phyloP scores from a whole-genome alignment of 2,113 vertebrate species.

The Progne subis region DNA sequence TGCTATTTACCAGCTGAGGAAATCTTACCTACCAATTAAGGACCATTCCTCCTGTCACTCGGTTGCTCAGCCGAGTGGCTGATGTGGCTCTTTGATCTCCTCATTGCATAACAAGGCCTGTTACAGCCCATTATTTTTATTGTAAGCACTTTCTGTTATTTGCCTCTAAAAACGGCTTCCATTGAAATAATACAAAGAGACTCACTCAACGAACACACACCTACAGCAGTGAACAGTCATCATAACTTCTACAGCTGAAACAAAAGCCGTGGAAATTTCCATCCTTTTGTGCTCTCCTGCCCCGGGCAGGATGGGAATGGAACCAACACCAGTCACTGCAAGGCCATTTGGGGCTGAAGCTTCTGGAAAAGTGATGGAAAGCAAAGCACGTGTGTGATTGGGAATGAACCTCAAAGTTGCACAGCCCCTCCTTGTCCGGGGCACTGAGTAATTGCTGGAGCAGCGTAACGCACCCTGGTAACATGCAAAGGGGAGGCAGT shows the following conservation, averaged over 20 bases:
- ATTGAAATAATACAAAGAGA: conserved; percentile 50
- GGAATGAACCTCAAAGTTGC: not conserved
- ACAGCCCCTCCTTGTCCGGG: not conserved
- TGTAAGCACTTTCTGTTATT: conserved; percentile 58
- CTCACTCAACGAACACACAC: conserved; percentile 1
- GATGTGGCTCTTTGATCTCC: conserved; percentile 48
- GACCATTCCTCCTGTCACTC: not conserved
- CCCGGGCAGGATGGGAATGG: not conserved
- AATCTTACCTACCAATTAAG: not conserved
- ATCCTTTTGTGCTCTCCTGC: conserved; percentile 33
- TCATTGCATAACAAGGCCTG: conserved; percentile 46
- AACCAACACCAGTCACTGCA: not conserved
- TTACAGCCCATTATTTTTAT: conserved; percentile 55
- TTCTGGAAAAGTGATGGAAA: not conserved
- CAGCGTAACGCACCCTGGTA: not conserved
- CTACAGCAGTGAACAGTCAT: conserved; percentile 42
- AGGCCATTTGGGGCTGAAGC: not conserved
- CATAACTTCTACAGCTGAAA: conserved; percentile 39
- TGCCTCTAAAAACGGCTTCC: conserved; percentile 53
- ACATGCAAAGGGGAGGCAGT: not conserved
- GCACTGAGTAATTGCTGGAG: not conserved
- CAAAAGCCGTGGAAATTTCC: conserved; percentile 62
- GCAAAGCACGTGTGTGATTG: not conserved
- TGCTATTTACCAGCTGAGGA: conserved; percentile 12
- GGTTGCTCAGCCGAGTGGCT: not conserved